phyloP scores from a whole-genome alignment of 2,113 vertebrate species.

The Mesoclemmys tuberculata region DNA sequence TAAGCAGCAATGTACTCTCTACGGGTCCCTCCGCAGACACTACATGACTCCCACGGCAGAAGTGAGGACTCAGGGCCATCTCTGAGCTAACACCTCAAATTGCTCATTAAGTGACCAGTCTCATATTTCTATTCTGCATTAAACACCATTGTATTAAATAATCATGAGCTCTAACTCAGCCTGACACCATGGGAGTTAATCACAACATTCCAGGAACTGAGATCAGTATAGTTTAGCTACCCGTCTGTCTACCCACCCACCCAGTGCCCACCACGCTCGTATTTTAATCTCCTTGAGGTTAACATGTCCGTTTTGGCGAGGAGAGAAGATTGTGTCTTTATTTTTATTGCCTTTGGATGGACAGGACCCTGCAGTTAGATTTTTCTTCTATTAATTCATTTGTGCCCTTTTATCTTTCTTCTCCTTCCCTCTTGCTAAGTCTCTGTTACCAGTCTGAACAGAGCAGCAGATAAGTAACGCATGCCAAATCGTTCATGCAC shows the following conservation, averaged over 20 bases:
- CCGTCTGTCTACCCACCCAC: background rate
- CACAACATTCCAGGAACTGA: constrained; percentile 53
- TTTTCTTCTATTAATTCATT: background rate
- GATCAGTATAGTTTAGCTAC: background rate
- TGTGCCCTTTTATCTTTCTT: background rate
- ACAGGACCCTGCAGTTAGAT: background rate
- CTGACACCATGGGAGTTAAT: constrained; percentile 44
- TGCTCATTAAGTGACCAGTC: constrained; percentile 55
- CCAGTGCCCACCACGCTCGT: background rate
- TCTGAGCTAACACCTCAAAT: constrained; percentile 46
- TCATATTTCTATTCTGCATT: constrained; percentile 28
- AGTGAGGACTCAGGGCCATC: constrained; percentile 38
- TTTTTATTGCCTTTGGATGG: constrained; percentile 33
- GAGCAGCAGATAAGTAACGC: rapidly evolving
- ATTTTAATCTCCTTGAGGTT: background rate
- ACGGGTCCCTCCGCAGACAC: constrained; percentile 24
- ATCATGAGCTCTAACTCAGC: constrained; percentile 40
- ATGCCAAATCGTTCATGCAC: background rate
- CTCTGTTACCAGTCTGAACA: background rate
- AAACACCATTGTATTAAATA: constrained; percentile 57
- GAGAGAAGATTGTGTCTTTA: constrained; percentile 16
- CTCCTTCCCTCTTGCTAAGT: background rate
- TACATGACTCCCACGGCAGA: constrained; percentile 21
- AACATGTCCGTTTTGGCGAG: constrained; percentile 28
- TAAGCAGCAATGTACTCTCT: background rate